phyloP scores from a whole-genome alignment of 2,888 invertebrate genomes.

The Stenurella melanura region DNA sequence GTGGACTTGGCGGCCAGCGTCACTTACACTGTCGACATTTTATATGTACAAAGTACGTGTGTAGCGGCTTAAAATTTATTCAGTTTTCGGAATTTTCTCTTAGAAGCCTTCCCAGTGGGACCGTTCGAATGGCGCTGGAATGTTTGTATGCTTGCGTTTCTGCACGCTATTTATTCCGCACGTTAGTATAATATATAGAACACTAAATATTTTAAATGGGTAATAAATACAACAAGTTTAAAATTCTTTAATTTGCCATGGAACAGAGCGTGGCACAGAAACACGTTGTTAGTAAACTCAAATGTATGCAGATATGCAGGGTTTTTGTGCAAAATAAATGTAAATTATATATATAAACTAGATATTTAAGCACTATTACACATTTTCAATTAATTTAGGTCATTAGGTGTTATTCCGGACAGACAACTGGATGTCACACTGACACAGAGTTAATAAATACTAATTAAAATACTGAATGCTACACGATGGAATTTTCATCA shows the following conservation, averaged over 20 bases:
- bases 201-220: conserved; percentile 7
- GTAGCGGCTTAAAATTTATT: conserved; percentile 55
- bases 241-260: background rate
- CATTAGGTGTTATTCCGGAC: no score
- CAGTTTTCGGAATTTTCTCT: conserved; percentile 39
- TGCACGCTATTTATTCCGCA: background rate
- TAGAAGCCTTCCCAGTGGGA: conserved; percentile 17
- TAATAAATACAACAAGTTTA: conserved; percentile 1
- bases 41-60: conserved; percentile 59
- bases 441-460: no score
- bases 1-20: conserved; percentile 56
- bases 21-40: conserved; percentile 55
- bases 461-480: no score
- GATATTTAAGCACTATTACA: no score
- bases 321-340: no score
- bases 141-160: conserved; percentile 7
- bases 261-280: background rate
- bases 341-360: no score
- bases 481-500: no score
- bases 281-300: background rate
- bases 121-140: conserved; percentile 22
- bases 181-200: background rate
- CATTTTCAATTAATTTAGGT: no score
- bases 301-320: background rate
- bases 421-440: no score